Evolutionary conservation across 2,797 vertebrate genomes (phyloP).

Genomic region (Smutsia gigantea): DNA sequence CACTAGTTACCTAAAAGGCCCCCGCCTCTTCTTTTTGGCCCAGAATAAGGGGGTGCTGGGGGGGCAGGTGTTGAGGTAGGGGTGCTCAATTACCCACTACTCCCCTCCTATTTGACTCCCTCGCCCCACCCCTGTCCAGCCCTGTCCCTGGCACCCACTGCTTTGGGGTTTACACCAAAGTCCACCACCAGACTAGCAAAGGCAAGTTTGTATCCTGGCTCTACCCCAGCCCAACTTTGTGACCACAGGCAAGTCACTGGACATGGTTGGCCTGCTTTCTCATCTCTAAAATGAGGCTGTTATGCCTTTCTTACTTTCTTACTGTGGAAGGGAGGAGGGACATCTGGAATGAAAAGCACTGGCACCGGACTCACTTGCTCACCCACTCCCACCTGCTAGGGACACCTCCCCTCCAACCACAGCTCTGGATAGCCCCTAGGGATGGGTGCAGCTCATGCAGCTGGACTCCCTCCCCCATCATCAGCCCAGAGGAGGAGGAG

Average conservation of each 20-base stretch:
- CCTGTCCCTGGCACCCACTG: neutral
- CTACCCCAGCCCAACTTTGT: neutral
- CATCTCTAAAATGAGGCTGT: no score
- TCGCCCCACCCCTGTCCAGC: neutral
- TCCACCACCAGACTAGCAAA: neutral
- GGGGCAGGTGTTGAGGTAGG: neutral
- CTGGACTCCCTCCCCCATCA: neutral
- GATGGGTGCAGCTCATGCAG: neutral
- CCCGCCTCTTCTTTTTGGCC: neutral
- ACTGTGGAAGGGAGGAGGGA: no score
- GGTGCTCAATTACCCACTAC: neutral
- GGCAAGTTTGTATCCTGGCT: neutral
- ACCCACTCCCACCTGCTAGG: neutral
- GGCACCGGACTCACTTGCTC: neutral
- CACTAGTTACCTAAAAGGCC: neutral
- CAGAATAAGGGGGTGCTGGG: neutral
- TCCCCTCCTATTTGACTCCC: neutral
- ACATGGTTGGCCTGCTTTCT: neutral
- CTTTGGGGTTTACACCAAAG: neutral
- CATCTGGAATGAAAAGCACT: neutral
- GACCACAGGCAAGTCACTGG: neutral
- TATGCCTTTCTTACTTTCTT: no score
- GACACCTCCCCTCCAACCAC: neutral
- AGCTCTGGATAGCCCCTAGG: neutral
- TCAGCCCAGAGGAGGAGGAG: neutral